A percentile compares a stretch with the other conserved stretches of the same genome.
These are phyloP conservation scores for Lanistes nyassanus DNA, from an alignment of 1,140 invertebrate species.

Conservation along the genomic window DNA sequence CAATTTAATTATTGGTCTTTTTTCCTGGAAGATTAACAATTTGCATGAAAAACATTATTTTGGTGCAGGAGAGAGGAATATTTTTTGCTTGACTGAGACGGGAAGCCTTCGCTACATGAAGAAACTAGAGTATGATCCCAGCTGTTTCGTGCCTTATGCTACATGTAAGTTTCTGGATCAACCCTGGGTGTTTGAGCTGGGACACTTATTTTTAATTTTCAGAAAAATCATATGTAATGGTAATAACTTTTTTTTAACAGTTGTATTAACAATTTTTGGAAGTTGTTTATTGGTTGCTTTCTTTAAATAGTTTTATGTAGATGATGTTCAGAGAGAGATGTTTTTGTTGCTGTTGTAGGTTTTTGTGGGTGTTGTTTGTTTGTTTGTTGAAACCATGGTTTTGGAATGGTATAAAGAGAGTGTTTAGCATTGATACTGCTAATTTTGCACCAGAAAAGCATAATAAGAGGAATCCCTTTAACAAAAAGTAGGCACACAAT, in stretches of 20 bases:
- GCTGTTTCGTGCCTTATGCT: constrained; percentile 79
- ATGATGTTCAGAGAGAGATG: neutral
- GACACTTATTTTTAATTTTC: too few relatives aligned
- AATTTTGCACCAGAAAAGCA: too few relatives aligned
- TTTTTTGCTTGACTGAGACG: constrained; percentile 81
- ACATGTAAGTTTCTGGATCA: constrained; percentile 70
- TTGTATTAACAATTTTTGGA: neutral
- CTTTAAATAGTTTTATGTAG: neutral
- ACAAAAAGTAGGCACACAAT: too few relatives aligned
- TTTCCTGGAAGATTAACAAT: neutral
- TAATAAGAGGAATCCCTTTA: too few relatives aligned
- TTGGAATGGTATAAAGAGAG: too few relatives aligned
- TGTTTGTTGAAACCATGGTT: too few relatives aligned
- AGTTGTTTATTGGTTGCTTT: neutral
- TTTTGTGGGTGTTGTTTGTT: neutral
- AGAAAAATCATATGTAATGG: neutral
- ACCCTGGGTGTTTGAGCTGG: too few relatives aligned
- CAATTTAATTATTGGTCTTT: neutral
- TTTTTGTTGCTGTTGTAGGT: constrained; percentile 2
- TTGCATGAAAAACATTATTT: constrained; percentile 1
- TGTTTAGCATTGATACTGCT: too few relatives aligned
- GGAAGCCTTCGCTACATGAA: constrained; percentile 82
- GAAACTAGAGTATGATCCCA: constrained; percentile 81
- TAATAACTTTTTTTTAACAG: neutral
- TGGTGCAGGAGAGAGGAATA: constrained; percentile 70